A percentile compares a stretch with the other conserved stretches of the same genome.
Evolutionary conservation across 1,140 invertebrate species (phyloP).

Genomic region (Hirudo medicinalis): DNA sequence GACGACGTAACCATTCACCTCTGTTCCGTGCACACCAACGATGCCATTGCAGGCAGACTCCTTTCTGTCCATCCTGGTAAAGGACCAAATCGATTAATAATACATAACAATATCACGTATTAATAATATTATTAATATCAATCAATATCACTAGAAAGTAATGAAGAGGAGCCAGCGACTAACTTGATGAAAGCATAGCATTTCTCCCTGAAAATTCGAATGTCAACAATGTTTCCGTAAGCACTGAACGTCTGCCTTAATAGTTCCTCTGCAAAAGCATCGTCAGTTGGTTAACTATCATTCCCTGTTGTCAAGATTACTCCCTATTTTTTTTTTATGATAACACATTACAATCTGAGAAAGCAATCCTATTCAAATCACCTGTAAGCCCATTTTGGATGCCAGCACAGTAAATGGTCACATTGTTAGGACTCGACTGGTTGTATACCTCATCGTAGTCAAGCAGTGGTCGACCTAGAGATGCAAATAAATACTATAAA

Average conservation of each 20-base stretch:
- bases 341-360: too few relatives aligned
- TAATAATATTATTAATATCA: not conserved
- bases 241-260: constrained; percentile 89
- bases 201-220: constrained; percentile 96
- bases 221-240: constrained; percentile 90
- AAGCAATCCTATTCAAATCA: constrained; percentile 19
- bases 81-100: not conserved
- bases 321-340: too few relatives aligned
- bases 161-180: constrained; percentile 32
- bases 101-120: too few relatives aligned
- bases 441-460: constrained; percentile 19
- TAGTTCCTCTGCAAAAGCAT: constrained; percentile 58
- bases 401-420: constrained; percentile 17
- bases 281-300: too few relatives aligned
- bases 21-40: constrained; percentile 86
- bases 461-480: constrained; percentile 11
- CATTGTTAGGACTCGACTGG: constrained; percentile 15
- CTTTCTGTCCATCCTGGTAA: constrained; percentile 54
- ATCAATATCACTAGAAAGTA: not conserved
- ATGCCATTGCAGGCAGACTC: constrained; percentile 94
- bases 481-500: too few relatives aligned
- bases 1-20: constrained; percentile 85
- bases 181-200: constrained; percentile 92
- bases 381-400: constrained; percentile 24
- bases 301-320: too few relatives aligned